These are phyloP conservation scores for Biston betularia DNA, from an alignment of 2,888 invertebrate genomes.

Conservation along the genomic window DNA sequence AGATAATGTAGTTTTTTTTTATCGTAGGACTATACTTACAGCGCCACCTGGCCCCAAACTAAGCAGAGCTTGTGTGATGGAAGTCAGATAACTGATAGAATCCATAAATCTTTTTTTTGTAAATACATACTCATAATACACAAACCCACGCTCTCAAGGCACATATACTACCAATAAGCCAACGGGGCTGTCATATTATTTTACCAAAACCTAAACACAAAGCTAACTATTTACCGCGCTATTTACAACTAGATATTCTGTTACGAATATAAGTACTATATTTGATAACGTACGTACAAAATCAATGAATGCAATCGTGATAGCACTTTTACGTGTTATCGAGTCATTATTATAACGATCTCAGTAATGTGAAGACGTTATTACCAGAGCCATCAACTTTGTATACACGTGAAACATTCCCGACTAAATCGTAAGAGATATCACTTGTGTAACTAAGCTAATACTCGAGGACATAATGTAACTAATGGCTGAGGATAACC, in stretches of 20 bases:
- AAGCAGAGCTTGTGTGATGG: too few relatives aligned
- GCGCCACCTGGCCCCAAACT: too few relatives aligned
- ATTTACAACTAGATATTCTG: too few relatives aligned
- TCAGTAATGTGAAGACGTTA: slow-evolving; percentile 39
- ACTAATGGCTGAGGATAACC: slow-evolving; percentile 75
- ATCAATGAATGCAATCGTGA: slow-evolving; percentile 38
- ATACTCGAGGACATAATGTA: slow-evolving; percentile 72
- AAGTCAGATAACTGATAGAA: too few relatives aligned
- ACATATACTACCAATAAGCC: too few relatives aligned
- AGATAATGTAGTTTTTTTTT: too few relatives aligned
- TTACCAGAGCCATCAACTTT: slow-evolving; percentile 31
- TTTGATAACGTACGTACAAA: slow-evolving; percentile 14
- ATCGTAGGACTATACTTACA: too few relatives aligned
- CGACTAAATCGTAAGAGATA: slow-evolving; percentile 55
- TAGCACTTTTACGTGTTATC: slow-evolving; percentile 46
- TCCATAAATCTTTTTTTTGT: too few relatives aligned
- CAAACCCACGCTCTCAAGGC: too few relatives aligned
- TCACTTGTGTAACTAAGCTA: slow-evolving; percentile 59
- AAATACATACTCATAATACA: too few relatives aligned
- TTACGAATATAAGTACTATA: background rate
- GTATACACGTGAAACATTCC: slow-evolving; percentile 41
- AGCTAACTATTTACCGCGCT: too few relatives aligned
- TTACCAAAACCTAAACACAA: background rate
- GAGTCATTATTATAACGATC: slow-evolving; percentile 44
- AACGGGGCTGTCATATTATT: too few relatives aligned